phyloP scores from a whole-genome alignment of 92 coral and sea anemone species.

The Meandrina meandrites region DNA sequence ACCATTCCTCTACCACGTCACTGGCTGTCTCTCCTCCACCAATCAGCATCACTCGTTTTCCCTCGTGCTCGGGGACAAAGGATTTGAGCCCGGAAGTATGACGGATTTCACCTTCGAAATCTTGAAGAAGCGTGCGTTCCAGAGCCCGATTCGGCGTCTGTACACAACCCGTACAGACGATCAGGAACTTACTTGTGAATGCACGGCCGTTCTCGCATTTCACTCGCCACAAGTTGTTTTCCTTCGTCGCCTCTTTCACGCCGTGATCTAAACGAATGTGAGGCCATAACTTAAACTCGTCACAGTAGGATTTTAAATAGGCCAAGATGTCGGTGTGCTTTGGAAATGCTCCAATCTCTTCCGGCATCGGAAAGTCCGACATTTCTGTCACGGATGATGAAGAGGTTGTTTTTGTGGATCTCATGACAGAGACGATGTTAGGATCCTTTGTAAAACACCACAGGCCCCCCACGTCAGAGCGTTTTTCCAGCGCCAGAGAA shows the following conservation, averaged over 20 bases:
- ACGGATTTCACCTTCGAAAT: slow-evolving; percentile 64
- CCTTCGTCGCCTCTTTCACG: slow-evolving; percentile 56
- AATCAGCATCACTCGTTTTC: slow-evolving; percentile 64
- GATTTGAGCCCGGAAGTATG: slow-evolving; percentile 68
- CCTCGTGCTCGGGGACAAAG: slow-evolving; percentile 65
- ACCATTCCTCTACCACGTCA: slow-evolving; percentile 80
- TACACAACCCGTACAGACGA: slow-evolving; percentile 66
- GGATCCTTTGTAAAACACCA: slow-evolving; percentile 84
- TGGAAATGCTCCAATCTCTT: slow-evolving; percentile 81
- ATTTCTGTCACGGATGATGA: slow-evolving; percentile 72
- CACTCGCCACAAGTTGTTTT: slow-evolving; percentile 63
- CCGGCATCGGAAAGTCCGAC: slow-evolving; percentile 82
- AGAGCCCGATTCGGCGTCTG: slow-evolving; percentile 68
- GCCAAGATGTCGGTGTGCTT: slow-evolving; percentile 61
- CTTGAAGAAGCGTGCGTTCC: slow-evolving; percentile 55
- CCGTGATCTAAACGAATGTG: slow-evolving; percentile 63
- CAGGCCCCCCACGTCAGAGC: slow-evolving; percentile 73
- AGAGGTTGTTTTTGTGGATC: slow-evolving; percentile 63
- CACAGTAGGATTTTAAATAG: slow-evolving; percentile 77
- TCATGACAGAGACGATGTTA: slow-evolving; percentile 70
- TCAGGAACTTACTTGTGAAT: slow-evolving; percentile 53
- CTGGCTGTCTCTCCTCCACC: slow-evolving; percentile 91
- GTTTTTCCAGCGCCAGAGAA: slow-evolving; percentile 72
- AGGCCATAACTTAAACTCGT: slow-evolving; percentile 58
- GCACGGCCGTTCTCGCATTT: slow-evolving; percentile 52